These are phyloP conservation scores for Lapara coniferarum DNA, from an alignment of 2,888 invertebrate species.

Conservation along the genomic window DNA sequence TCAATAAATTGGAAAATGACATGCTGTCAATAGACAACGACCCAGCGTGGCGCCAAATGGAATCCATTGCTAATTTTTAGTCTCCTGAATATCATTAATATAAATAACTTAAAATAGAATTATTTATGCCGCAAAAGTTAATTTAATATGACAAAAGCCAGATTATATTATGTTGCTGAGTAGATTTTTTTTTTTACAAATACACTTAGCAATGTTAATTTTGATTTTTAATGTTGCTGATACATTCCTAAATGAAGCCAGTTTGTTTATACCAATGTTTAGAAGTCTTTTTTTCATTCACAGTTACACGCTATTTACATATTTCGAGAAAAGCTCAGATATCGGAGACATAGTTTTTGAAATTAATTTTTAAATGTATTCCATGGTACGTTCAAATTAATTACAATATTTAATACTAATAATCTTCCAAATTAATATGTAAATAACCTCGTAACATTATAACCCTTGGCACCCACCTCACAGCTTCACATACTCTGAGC, in stretches of 20 bases:
- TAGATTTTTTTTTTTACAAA: neutral
- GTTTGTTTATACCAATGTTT: no score
- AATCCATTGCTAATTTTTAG: constrained; percentile 18
- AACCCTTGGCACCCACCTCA: neutral
- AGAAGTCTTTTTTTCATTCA: no score
- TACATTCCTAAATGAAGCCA: no score
- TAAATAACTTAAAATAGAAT: constrained; percentile 14
- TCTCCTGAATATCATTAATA: constrained; percentile 20
- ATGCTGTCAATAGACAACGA: constrained; percentile 15
- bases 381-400: neutral
- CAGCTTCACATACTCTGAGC: neutral
- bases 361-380: no score
- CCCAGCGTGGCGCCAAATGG: constrained; percentile 13
- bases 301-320: no score
- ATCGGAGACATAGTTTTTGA: no score
- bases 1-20: constrained; percentile 9
- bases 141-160: neutral
- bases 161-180: neutral
- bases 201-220: neutral
- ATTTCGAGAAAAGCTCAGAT: no score
- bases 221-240: neutral
- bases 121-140: constrained; percentile 14
- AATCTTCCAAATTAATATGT: neutral
- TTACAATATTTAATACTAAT: neutral
- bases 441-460: neutral